Conservation (phyloP, 2,797 vertebrate genomes). For the Sylvilagus floridanus region DNA sequence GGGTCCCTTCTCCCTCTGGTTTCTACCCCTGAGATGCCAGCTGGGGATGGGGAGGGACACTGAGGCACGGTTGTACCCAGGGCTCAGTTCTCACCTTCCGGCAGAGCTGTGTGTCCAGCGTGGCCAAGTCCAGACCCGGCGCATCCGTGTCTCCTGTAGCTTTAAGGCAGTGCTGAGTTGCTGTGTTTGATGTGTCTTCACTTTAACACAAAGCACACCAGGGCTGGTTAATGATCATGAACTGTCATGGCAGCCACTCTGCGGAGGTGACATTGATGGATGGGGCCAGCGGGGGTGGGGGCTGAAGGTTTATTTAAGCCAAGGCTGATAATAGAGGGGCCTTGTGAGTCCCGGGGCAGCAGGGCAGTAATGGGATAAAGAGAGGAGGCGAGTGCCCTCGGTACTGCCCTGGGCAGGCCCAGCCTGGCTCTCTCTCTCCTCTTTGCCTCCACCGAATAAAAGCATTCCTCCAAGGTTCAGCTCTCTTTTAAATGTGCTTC, state of each 20-base stretch:
- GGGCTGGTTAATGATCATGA: slow-evolving; percentile 92
- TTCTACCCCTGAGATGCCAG: background rate
- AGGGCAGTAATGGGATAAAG: slow-evolving; percentile 74
- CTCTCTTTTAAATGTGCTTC: slow-evolving; percentile 42
- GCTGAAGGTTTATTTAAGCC: slow-evolving; percentile 95
- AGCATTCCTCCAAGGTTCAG: slow-evolving; percentile 52
- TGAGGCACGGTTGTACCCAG: background rate
- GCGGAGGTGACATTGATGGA: slow-evolving; percentile 91
- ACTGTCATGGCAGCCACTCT: slow-evolving; percentile 90
- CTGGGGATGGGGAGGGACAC: background rate
- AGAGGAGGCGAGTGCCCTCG: slow-evolving; percentile 19
- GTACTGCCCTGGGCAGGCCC: background rate
- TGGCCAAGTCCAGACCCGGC: background rate
- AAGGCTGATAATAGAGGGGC: slow-evolving; percentile 89
- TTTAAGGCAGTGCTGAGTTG: slow-evolving; percentile 70
- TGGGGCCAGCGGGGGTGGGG: slow-evolving; percentile 88
- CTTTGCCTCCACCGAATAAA: slow-evolving; percentile 53
- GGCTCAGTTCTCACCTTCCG: slow-evolving; percentile 49
- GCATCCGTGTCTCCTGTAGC: slow-evolving; percentile 33
- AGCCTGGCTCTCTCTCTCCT: background rate
- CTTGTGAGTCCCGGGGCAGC: slow-evolving; percentile 68
- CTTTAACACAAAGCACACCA: slow-evolving; percentile 91
- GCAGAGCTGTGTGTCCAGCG: slow-evolving; percentile 37
- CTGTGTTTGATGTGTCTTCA: slow-evolving; percentile 89
- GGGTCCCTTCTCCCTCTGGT: background rate